Base-by-base conservation (phyloP, 2,888 invertebrate genomes). In the Nysson spinosus region DNA sequence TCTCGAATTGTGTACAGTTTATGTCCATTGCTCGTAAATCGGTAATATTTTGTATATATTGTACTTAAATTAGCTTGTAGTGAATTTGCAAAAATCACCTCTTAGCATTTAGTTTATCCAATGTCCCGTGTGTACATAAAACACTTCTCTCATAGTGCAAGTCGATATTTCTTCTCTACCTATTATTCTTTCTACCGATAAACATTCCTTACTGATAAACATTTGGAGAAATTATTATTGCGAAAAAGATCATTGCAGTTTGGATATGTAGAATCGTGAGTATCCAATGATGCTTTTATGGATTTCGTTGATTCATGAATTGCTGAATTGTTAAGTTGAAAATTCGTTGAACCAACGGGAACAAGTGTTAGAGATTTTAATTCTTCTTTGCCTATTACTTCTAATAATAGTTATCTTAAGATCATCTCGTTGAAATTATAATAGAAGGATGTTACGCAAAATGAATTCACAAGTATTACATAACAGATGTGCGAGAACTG, bases 31-130 rank as follows among this genome's bases (percentile, higher is more conserved):
- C 67, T 67, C 63, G 14, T 67, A 71, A 17, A n/a, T 64, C 35
- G 14, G 28, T 55, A 61, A 69, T 57, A 35, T 66, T 63, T 72
- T 78, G 78, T 79, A 78, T 55, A 78, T 79, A 78, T 63, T 72
- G 66, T 77, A 79, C 55, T 67, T 77, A 72, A 75, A 52, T 39
- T 68, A 71, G 17, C n/a, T 61, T 20, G 28, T 70, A 72, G 37
- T 39, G 22, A 52, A 17, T 3, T 32, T 17, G 32, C 42, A 32
- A 22, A 22, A 16, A 42, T 35, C 16, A 37, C 20, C 1, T 42
- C 42, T 40, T 39, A 54, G 39, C 39, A 42, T 32, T 56, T 57
- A 22, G 6, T 47, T 52, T 22, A 37, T 40, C 26, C 26, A 40
- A 17, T 35, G 30, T 19, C 42, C 44, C 17, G 39, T 32, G 26